Percentiles rank a stretch among this genome's conserved stretches.
These are phyloP conservation scores for Sylvia atricapilla DNA, from an alignment of 2,113 vertebrate species.

Conservation along the genomic window DNA sequence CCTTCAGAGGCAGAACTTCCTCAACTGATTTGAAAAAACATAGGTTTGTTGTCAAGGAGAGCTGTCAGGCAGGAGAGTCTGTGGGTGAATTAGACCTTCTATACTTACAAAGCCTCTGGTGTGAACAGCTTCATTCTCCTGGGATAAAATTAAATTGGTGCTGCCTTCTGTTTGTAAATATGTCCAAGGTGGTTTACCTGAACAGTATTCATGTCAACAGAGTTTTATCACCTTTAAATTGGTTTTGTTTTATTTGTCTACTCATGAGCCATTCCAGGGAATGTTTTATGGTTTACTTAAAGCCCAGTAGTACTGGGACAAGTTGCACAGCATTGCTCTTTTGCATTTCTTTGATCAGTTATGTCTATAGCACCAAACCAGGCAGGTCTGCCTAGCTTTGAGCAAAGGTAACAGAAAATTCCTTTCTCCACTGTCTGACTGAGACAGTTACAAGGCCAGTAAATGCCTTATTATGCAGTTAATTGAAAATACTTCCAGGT, in stretches of 20 bases:
- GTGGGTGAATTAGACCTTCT: background rate
- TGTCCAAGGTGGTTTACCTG: constrained; percentile 14
- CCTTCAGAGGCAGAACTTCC: background rate
- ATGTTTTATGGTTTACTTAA: constrained; percentile 16
- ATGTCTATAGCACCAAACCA: background rate
- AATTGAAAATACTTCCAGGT: background rate
- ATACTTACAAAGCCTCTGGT: background rate
- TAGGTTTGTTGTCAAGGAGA: background rate
- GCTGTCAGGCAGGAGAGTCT: background rate
- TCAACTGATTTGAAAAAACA: background rate
- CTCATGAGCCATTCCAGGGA: background rate
- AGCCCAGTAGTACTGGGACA: background rate
- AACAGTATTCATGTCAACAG: constrained; percentile 7
- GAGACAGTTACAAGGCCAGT: background rate
- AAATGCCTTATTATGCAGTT: background rate
- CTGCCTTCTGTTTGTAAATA: constrained; percentile 14
- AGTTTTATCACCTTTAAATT: constrained; percentile 36
- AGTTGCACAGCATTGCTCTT: background rate
- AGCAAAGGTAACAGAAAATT: background rate
- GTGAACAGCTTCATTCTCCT: background rate
- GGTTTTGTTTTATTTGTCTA: constrained; percentile 13
- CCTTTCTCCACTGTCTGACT: background rate
- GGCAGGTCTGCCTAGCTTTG: background rate
- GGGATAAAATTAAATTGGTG: background rate
- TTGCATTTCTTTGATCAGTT: background rate